A percentile compares a stretch with the other conserved stretches of the same genome.
These are phyloP conservation scores for Mythimna loreyi DNA, from an alignment of 2,888 invertebrate species.

Conservation along the genomic window DNA sequence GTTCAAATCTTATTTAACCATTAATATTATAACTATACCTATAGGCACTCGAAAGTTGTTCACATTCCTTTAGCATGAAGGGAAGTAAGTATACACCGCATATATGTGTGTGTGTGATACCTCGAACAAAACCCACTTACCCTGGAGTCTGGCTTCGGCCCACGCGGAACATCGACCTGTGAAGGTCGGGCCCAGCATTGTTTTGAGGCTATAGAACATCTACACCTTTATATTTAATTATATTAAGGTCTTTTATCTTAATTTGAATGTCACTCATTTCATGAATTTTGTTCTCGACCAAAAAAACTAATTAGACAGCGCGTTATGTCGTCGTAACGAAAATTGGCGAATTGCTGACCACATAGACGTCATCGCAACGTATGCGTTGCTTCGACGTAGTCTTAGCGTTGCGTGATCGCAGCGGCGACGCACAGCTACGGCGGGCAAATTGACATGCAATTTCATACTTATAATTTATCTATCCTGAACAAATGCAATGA, in stretches of 20 bases:
- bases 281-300: constrained; percentile 24
- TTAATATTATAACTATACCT: constrained; percentile 19
- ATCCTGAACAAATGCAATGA: too few species aligned
- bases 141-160: constrained; percentile 23
- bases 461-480: too few species aligned
- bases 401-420: too few species aligned
- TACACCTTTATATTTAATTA: constrained; percentile 23
- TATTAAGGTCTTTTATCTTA: constrained; percentile 14
- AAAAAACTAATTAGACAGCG: constrained; percentile 5
- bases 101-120: constrained; percentile 15
- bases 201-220: constrained; percentile 24
- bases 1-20: background rate
- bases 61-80: constrained; percentile 39
- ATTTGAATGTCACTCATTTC: constrained; percentile 28
- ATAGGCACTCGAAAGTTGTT: constrained; percentile 35
- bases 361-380: too few species aligned
- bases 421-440: too few species aligned
- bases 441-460: too few species aligned
- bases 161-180: constrained; percentile 56
- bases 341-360: too few species aligned
- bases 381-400: too few species aligned
- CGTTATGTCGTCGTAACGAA: too few species aligned
- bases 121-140: constrained; percentile 53
- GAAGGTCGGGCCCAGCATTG: constrained; percentile 55
- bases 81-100: constrained; percentile 17